These are phyloP conservation scores for Vulpes lagopus DNA, from an alignment of 2,113 vertebrate species.

Conservation along the genomic window DNA sequence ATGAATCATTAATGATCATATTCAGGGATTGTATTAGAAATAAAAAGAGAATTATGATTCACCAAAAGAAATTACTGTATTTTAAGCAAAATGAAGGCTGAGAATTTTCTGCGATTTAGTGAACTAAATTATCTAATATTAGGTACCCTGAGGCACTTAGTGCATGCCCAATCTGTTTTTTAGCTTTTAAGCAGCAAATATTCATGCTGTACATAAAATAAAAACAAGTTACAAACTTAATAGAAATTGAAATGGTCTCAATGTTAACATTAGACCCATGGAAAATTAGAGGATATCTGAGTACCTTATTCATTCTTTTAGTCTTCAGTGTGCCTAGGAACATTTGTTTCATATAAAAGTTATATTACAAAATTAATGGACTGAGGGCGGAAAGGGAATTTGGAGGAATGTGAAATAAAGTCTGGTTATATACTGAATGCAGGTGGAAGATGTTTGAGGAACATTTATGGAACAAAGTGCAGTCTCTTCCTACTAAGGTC, in stretches of 20 bases:
- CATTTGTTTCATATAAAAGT: slow-evolving; percentile 83
- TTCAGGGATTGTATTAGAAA: slow-evolving; percentile 29
- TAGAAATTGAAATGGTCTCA: slow-evolving; percentile 75
- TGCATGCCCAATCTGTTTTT: slow-evolving; percentile 57
- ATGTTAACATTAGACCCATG: slow-evolving; percentile 75
- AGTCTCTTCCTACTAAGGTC: slow-evolving; percentile 73
- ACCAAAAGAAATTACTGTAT: background rate
- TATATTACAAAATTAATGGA: slow-evolving; percentile 79
- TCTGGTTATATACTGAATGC: slow-evolving; percentile 64
- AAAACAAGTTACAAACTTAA: slow-evolving; percentile 63
- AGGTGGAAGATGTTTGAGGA: slow-evolving; percentile 68
- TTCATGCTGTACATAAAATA: slow-evolving; percentile 56
- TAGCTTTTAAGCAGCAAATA: slow-evolving; percentile 61
- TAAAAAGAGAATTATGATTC: slow-evolving; percentile 39
- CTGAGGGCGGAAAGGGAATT: slow-evolving; percentile 73
- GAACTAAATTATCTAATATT: slow-evolving; percentile 21
- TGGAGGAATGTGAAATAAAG: slow-evolving; percentile 77
- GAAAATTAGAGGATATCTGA: slow-evolving; percentile 75
- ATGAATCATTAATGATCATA: slow-evolving; percentile 65
- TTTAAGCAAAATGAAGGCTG: slow-evolving; percentile 73
- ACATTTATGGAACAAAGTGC: slow-evolving; percentile 68
- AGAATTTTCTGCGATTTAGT: background rate
- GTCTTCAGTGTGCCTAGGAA: slow-evolving; percentile 75
- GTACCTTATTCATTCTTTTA: slow-evolving; percentile 74
- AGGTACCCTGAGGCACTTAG: background rate